phyloP scores from a whole-genome alignment of 2,797 vertebrate species.

The Champsocephalus gunnari region DNA sequence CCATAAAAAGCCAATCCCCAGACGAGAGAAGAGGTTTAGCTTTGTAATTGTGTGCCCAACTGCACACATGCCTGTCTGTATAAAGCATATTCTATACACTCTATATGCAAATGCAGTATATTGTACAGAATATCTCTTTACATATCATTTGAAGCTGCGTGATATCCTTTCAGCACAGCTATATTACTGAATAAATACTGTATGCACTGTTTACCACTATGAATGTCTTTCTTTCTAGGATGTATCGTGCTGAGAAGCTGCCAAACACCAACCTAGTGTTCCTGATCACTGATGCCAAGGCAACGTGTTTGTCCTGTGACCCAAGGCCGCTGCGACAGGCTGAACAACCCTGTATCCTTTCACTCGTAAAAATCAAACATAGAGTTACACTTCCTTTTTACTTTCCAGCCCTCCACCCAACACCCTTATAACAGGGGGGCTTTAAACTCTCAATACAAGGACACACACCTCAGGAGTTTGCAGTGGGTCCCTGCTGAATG shows the following conservation, averaged over 20 bases:
- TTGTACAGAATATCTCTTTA: conserved; percentile 5
- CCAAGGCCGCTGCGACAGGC: conserved; percentile 93
- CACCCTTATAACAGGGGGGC: conserved; percentile 58
- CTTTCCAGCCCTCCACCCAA: conserved; percentile 64
- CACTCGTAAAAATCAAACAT: conserved; percentile 53
- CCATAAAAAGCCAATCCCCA: conserved; percentile 78
- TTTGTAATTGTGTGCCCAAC: conserved; percentile 15
- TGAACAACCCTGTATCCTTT: conserved; percentile 99
- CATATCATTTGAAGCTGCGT: conserved; percentile 7
- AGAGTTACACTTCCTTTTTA: conserved; percentile 52
- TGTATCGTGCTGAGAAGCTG: conserved; percentile 96
- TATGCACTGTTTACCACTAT: conserved; percentile 11
- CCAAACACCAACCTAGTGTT: conserved; percentile 97
- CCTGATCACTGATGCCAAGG: conserved; percentile 95
- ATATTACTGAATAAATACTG: conserved; percentile 15
- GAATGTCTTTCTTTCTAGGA: conserved; percentile 82
- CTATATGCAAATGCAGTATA: conserved; percentile 5
- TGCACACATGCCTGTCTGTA: not conserved
- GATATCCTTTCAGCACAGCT: not conserved
- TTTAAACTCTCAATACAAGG: conserved; percentile 66
- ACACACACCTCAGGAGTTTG: conserved; percentile 61
- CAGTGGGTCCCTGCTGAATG: conserved; percentile 60
- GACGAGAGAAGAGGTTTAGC: conserved; percentile 49
- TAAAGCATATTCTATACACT: not conserved
- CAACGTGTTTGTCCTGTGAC: conserved; percentile 93